Base-by-base conservation (phyloP, 2,888 invertebrate species). In the Sipha maydis region DNA sequence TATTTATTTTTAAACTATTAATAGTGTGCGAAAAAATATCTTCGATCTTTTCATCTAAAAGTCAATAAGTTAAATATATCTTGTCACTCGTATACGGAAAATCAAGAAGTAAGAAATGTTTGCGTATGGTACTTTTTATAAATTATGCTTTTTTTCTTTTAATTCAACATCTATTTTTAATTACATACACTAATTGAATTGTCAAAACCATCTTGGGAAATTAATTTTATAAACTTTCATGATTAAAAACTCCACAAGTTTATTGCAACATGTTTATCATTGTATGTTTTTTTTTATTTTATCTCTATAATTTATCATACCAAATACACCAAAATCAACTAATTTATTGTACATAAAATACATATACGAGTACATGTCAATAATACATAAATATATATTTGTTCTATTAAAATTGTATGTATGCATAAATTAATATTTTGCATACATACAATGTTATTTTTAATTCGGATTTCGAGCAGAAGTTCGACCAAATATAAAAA, bases 391-490 rank as follows among this genome's bases (percentile, higher is more conserved):
- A 31, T 25, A 34, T 73, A 19, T 71, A 71, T 71, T 73, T 25
- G 4, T 73, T 83, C 54, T 31, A 48, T 82, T 48, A 69, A 7
- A 80, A 54, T 73, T 71, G 41, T 71, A 71, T 25, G 61, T 48
- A 2, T 28, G 5, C 54, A 25, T 71, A 28, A 85, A 77, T 28
- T 41, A 85, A 67, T 85, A 85, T 85, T 85, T 34, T 85, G 48
- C 84, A 67, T 25, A 48, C 41, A 11, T 77, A n/a, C 67, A 4
- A 21, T 76, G 31, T 48, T 38, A 31, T 77, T 76, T 75, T 61
- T 61, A 41, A 1, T 2, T 0, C 67, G 21, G 41, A 84, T 76
- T 67, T 17, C n/a, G 61, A 85, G 77, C 61, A 77, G 76, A 48
- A 77, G 84, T 76, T 76, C 67, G 41, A 61, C 21, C n/a, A n/a